Evolutionary conservation across 2,888 invertebrate species (phyloP), one percentile per base, ranked within the genome.

Genomic region (Euproctis similis): DNA sequence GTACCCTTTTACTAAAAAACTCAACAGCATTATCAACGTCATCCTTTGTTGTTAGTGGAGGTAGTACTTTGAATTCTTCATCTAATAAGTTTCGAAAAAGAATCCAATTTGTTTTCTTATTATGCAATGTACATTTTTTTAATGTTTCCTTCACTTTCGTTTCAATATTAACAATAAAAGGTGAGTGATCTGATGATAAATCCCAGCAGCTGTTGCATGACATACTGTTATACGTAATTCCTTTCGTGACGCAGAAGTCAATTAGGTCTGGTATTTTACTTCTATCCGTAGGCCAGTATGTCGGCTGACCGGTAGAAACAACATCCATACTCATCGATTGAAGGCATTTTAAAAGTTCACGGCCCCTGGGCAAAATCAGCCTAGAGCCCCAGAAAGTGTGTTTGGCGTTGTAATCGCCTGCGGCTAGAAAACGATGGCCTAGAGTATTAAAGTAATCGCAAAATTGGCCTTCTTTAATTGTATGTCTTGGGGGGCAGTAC

Each of bases 131-230:
- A 16, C 31, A 34, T 27, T 28, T 26, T 28, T 26, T 22, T 32
- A 19, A 1, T 3, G 21, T 22, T n/a, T n/a, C n/a, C n/a, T n/a
- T n/a, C n/a, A n/a, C n/a, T n/a, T n/a, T n/a, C n/a, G n/a, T n/a
- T n/a, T 13, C 7, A 2, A 32, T n/a, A 4, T 30, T 13, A 3
- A 34, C 17, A 3, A 34, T 3, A 7, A 38, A 24, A 9, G 34
- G 34, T 12, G 36, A 34, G 25, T 40, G 35, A 17, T 40, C 34
- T 8, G 36, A 34, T 4, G 31, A 31, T 22, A 31, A 8, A 3
- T 39, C 34, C 20, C 20, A 28, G 23, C 28, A 26, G 7, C 23
- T 25, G 12, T 24, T n/a, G 16, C 30, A 26, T 7, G 24, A 24
- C 22, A 35, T 20, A 10, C 24, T 22, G 8, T 26, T 30, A 14